Evolutionary conservation across 2,797 vertebrate species (phyloP).

Genomic region (Spinibarbus caldwelli): DNA sequence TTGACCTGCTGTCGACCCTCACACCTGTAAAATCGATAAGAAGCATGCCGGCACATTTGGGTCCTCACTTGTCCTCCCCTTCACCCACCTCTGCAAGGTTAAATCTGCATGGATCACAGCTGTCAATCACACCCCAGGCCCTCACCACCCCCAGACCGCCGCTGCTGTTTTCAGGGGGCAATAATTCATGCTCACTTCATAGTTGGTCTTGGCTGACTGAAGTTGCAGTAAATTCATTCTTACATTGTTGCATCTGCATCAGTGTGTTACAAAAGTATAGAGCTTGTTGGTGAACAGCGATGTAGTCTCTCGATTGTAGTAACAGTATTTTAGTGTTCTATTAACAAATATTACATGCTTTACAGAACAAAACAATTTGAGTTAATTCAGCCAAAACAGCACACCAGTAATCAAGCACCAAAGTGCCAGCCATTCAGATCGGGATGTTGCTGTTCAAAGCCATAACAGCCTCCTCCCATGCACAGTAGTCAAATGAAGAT

Average conservation of each 20-base stretch:
- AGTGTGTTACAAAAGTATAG: neutral
- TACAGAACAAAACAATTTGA: slow-evolving; percentile 20
- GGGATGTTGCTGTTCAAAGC: slow-evolving; percentile 5
- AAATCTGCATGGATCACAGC: slow-evolving; percentile 31
- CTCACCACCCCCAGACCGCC: neutral
- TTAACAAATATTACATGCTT: slow-evolving; percentile 1
- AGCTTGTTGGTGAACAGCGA: neutral
- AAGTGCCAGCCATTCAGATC: neutral
- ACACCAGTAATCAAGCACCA: slow-evolving; percentile 1
- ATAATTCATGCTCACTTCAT: slow-evolving; percentile 35
- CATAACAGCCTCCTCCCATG: slow-evolving; percentile 25
- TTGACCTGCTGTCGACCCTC: slow-evolving; percentile 47
- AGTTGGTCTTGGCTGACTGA: slow-evolving; percentile 12
- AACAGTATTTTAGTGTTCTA: neutral
- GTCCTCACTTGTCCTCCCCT: slow-evolving; percentile 20
- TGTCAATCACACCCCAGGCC: slow-evolving; percentile 28
- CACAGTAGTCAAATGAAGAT: slow-evolving; percentile 13
- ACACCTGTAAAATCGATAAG: slow-evolving; percentile 51
- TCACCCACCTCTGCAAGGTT: slow-evolving; percentile 37
- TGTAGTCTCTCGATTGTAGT: neutral
- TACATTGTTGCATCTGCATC: neutral
- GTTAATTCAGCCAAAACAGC: slow-evolving; percentile 19
- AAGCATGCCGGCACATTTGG: slow-evolving; percentile 1
- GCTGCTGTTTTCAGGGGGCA: slow-evolving; percentile 5
- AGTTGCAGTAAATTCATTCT: neutral